Conservation (phyloP, 1,140 invertebrate species). For the Asobara japonica region DNA sequence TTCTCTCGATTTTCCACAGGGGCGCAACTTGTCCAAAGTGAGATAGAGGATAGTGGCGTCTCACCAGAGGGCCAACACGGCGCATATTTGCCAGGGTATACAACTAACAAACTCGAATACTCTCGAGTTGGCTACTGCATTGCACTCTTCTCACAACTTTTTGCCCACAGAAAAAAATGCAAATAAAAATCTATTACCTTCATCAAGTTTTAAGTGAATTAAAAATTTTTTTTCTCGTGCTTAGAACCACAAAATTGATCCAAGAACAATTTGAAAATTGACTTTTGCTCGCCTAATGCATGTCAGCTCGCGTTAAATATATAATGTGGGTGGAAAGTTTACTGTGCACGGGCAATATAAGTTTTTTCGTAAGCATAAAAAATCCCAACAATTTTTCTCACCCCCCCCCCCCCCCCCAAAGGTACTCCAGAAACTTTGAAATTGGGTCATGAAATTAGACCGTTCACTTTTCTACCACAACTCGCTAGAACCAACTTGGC, state of each 20-base stretch:
- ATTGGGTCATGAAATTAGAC: neutral
- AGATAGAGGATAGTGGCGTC: neutral
- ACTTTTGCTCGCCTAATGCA: too few relatives aligned
- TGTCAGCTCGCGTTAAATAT: too few relatives aligned
- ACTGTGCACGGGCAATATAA: too few relatives aligned
- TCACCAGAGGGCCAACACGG: neutral
- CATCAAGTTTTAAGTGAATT: neutral
- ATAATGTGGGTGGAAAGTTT: too few relatives aligned
- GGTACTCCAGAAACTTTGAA: neutral
- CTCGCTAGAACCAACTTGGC: neutral
- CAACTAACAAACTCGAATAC: neutral
- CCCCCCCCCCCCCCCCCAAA: too few relatives aligned
- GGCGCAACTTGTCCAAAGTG: neutral
- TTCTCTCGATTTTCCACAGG: slow-evolving; percentile 7
- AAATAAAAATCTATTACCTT: neutral
- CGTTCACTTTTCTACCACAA: neutral
- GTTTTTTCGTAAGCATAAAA: too few relatives aligned
- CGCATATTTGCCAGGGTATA: neutral
- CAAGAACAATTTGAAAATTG: too few relatives aligned
- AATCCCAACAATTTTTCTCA: neutral
- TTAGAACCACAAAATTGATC: too few relatives aligned
- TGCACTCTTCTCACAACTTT: neutral
- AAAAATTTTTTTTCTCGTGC: too few relatives aligned
- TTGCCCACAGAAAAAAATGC: neutral
- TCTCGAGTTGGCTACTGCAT: neutral